Conservation (phyloP, 2,888 invertebrate species). For the Hololepta plana region DNA sequence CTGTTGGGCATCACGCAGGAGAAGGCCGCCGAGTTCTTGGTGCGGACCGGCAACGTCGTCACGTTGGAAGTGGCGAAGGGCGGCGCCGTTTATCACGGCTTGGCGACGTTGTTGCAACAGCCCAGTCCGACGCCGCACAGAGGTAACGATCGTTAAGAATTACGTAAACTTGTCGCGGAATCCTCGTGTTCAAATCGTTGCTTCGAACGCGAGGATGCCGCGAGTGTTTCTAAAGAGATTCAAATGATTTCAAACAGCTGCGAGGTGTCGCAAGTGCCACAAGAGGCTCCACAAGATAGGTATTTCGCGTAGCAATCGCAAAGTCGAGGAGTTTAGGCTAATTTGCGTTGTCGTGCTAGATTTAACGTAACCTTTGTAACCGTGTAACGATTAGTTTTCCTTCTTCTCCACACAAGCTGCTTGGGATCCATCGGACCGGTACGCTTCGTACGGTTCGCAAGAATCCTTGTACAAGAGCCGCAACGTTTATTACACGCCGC, state of each 20-base stretch:
- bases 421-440: constrained; percentile 19
- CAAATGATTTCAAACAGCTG: too few relatives aligned
- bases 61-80: constrained; percentile 94
- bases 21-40: constrained; percentile 88
- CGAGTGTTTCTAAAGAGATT: too few relatives aligned
- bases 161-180: too few relatives aligned
- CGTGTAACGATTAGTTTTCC: too few relatives aligned
- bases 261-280: too few relatives aligned
- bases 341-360: neutral
- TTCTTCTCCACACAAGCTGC: constrained; percentile 23
- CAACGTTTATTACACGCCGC: constrained; percentile 21
- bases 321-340: too few relatives aligned
- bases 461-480: constrained; percentile 21
- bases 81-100: constrained; percentile 91
- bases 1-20: constrained; percentile 51
- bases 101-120: constrained; percentile 82
- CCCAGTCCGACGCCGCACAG: constrained; percentile 68
- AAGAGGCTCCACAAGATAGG: too few relatives aligned
- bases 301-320: too few relatives aligned
- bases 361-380: constrained; percentile 7
- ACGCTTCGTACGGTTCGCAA: constrained; percentile 18
- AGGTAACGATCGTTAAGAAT: too few relatives aligned
- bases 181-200: too few relatives aligned
- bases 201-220: too few relatives aligned
- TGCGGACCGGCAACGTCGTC: constrained; percentile 84